Base-by-base conservation (phyloP, 2,797 vertebrate species). In the Oryzias sinensis region DNA sequence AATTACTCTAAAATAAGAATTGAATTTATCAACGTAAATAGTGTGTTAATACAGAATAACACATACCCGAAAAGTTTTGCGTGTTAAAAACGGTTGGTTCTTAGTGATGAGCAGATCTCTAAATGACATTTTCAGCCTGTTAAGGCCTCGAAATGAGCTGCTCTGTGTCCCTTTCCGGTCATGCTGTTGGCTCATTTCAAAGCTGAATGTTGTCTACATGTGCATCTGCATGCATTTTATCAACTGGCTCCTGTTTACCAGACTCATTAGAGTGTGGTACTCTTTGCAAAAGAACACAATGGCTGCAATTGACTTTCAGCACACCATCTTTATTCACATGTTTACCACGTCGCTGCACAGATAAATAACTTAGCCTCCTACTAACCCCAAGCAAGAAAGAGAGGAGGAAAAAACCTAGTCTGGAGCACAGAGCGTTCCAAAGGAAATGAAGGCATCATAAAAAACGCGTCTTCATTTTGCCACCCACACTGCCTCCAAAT, bases 401-500 rank as follows among this genome's bases (percentile, higher is more conserved):
- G 4, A 6, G 27, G 27, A 46, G 2, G 20, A 45, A 16, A 25
- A 45, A 45, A 51, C 49, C 49, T 24, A 5, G 29, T 48, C 43
- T 48, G 25, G 43, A 43, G 43, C 8, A 27, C 43, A 1, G 5
- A 25, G 33, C 43, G 14, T 54, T 47, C 33, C 59, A 52, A 65
- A 57, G 51, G 25, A 52, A 57, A 16, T 48, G 2, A 74, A 52
- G 50, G 53, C 56, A 25, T 52, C 57, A 42, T 55, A 16, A 66
- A 78, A 44, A 46, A 50, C 53, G 18, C 29, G 54, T 51, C 52
- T 64, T 65, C 20, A 29, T 52, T 37, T 51, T 43, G 27, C 71
- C 48, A 73, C 57, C 54, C 44, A 75, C 68, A 57, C 56, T 56
- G 53, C 61, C 69, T 66, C 51, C 52, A 63, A 74, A 73, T 76